Percentiles rank a stretch among this genome's conserved stretches.
Conservation (phyloP, 2,113 vertebrate genomes). For the Podarcis cretensis region DNA sequence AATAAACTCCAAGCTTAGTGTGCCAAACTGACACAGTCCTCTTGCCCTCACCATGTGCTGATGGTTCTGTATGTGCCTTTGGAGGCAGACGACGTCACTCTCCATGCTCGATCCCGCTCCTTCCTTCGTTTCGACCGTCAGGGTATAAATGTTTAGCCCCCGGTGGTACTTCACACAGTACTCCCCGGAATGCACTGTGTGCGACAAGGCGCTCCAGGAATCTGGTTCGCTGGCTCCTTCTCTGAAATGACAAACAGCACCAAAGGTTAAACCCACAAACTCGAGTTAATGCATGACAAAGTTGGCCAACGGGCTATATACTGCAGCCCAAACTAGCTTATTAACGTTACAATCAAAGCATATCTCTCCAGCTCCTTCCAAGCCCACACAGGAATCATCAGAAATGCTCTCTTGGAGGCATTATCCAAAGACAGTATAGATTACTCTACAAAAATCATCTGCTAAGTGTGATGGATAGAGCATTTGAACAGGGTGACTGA, state of each 20-base stretch:
- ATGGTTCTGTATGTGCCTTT: slow-evolving; percentile 73
- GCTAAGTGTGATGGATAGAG: background rate
- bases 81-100: slow-evolving; percentile 76
- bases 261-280: background rate
- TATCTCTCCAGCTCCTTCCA: too few relatives aligned
- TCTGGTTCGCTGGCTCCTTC: slow-evolving; percentile 74
- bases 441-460: background rate
- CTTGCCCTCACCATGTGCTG: slow-evolving; percentile 72
- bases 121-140: slow-evolving; percentile 78
- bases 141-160: slow-evolving; percentile 82
- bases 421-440: too few relatives aligned
- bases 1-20: background rate
- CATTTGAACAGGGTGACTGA: background rate
- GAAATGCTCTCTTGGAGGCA: too few relatives aligned
- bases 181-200: slow-evolving; percentile 73
- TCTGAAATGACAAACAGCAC: slow-evolving; percentile 63
- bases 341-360: too few relatives aligned
- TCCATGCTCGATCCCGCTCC: slow-evolving; percentile 71
- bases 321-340: too few relatives aligned
- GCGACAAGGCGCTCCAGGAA: slow-evolving; percentile 73
- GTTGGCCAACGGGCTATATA: too few relatives aligned
- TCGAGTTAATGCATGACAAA: background rate
- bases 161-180: slow-evolving; percentile 83
- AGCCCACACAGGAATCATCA: too few relatives aligned
- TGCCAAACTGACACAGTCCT: background rate